phyloP scores from a whole-genome alignment of 2,888 invertebrate genomes.

The Carterocephalus palaemon region DNA sequence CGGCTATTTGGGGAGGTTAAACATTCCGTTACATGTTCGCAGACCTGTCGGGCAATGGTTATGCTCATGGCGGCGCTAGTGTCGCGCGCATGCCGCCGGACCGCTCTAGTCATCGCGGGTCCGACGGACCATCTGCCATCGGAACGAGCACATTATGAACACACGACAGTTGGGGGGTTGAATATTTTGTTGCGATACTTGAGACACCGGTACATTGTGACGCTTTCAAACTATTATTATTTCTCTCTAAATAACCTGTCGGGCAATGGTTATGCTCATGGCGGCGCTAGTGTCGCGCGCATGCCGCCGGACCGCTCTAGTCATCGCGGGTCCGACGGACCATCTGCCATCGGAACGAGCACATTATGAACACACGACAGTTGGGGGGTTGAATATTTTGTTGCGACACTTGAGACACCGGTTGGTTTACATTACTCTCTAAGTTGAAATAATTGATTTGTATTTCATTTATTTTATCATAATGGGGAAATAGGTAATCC shows the following conservation, averaged over 20 bases:
- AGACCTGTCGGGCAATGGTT: slow-evolving; percentile 64
- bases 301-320: slow-evolving; percentile 74
- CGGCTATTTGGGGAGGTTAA: slow-evolving; percentile 28
- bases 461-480: too few relatives aligned
- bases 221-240: too few relatives aligned
- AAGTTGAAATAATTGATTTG: too few relatives aligned
- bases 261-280: slow-evolving; percentile 54
- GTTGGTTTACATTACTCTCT: too few relatives aligned
- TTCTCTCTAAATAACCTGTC: too few relatives aligned
- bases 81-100: slow-evolving; percentile 66
- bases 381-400: too few relatives aligned
- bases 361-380: too few relatives aligned
- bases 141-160: slow-evolving; percentile 36
- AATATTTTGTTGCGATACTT: too few relatives aligned
- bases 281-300: slow-evolving; percentile 65
- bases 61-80: slow-evolving; percentile 64
- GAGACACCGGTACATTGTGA: too few relatives aligned
- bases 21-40: slow-evolving; percentile 53
- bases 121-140: slow-evolving; percentile 64
- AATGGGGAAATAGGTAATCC: too few relatives aligned
- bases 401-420: too few relatives aligned
- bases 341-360: slow-evolving; percentile 49
- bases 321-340: slow-evolving; percentile 75
- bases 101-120: slow-evolving; percentile 78
- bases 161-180: too few relatives aligned